phyloP scores from a whole-genome alignment of 2,888 invertebrate species.

The Sesamia inferens region DNA sequence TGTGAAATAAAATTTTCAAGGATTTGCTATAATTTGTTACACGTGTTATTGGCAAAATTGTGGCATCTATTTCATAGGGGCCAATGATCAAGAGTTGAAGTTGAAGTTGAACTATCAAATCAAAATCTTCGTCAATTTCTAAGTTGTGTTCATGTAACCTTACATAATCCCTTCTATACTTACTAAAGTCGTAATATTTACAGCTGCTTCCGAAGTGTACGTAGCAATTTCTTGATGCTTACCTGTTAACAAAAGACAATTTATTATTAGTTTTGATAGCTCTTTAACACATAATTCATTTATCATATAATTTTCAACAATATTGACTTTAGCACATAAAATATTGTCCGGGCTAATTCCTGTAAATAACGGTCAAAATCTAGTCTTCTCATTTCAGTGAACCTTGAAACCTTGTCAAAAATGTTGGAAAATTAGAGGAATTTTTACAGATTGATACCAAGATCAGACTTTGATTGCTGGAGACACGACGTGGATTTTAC shows the following conservation, averaged over 20 bases:
- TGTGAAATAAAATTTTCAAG: too few species aligned
- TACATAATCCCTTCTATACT: neutral
- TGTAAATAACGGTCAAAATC: neutral
- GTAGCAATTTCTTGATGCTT: constrained; percentile 15
- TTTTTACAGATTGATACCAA: neutral
- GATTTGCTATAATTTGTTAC: too few species aligned
- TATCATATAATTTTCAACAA: neutral
- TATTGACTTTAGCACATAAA: neutral
- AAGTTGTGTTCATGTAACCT: neutral
- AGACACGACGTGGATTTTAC: neutral
- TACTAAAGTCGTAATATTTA: neutral
- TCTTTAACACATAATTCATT: neutral
- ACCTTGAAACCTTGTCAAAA: too few species aligned
- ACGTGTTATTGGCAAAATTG: too few species aligned
- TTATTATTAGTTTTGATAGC: constrained; percentile 15
- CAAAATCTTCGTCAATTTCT: neutral
- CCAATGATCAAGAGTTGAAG: too few species aligned
- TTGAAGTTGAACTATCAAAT: too few species aligned
- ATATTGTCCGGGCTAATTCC: neutral
- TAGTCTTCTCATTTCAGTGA: too few species aligned
- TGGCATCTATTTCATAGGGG: too few species aligned
- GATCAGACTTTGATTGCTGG: neutral
- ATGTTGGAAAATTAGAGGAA: neutral
- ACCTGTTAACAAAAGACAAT: constrained; percentile 53
- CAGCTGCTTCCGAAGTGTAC: neutral